Conservation (phyloP, 2,113 vertebrate species). For the Tamias sibiricus region DNA sequence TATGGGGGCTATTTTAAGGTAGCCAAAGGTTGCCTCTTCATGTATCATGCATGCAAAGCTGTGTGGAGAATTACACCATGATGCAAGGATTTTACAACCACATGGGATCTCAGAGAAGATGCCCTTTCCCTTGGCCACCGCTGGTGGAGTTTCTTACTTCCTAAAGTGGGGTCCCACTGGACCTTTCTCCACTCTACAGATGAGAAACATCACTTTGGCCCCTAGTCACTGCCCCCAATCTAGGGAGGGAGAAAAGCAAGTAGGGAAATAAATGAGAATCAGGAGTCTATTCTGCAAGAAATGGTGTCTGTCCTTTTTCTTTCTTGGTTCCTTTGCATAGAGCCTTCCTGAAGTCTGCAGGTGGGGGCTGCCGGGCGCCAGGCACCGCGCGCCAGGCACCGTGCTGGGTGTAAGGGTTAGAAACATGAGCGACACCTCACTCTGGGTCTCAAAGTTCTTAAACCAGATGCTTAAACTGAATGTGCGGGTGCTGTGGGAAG, state of each 20-base stretch:
- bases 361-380: not conserved
- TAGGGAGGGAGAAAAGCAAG: not conserved
- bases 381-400: not conserved
- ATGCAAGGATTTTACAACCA: not conserved
- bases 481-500: not conserved
- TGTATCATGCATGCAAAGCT: not conserved
- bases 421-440: not conserved
- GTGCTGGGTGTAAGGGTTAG: not conserved
- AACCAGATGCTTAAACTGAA: not conserved
- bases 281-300: not conserved
- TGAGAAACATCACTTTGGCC: not conserved
- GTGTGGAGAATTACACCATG: not conserved
- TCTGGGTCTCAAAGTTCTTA: not conserved
- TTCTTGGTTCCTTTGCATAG: not conserved
- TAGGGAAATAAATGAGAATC: not conserved
- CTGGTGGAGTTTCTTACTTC: not conserved
- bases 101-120: not conserved
- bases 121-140: not conserved
- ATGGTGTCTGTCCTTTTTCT: not conserved
- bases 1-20: constrained; percentile 57
- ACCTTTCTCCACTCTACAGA: not conserved
- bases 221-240: not conserved
- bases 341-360: not conserved
- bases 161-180: not conserved
- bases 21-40: constrained; percentile 57